phyloP scores from a whole-genome alignment of 2,113 vertebrate genomes.

The Dissostichus mawsoni region DNA sequence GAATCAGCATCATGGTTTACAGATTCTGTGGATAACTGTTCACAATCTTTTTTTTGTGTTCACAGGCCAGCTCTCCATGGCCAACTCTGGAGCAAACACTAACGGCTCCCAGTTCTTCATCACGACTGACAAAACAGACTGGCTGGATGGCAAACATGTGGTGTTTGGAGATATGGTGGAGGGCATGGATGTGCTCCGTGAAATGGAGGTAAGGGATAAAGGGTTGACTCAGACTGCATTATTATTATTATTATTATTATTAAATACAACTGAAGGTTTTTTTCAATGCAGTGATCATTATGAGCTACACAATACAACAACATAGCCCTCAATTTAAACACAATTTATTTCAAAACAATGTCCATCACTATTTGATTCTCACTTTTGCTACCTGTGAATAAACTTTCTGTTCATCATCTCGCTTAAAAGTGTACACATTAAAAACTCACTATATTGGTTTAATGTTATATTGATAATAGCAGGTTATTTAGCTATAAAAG shows the following conservation, averaged over 20 bases:
- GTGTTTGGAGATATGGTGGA: slow-evolving; percentile 96
- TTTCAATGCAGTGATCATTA: neutral
- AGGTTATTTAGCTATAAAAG: neutral
- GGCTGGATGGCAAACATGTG: slow-evolving; percentile 95
- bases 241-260: neutral
- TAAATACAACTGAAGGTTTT: neutral
- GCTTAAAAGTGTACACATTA: neutral
- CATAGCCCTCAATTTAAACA: neutral
- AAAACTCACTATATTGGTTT: neutral
- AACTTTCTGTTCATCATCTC: neutral
- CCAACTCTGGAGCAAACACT: slow-evolving; percentile 92
- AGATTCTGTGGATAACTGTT: neutral
- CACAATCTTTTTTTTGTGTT: neutral
- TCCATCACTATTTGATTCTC: neutral
- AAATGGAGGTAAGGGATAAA: slow-evolving; percentile 88
- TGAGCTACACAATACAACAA: too few relatives aligned
- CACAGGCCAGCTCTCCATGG: slow-evolving; percentile 93
- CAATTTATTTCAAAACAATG: neutral
- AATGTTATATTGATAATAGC: neutral
- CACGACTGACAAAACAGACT: slow-evolving; percentile 94
- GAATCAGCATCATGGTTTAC: neutral
- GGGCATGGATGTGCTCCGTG: slow-evolving; percentile 91
- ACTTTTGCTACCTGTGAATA: neutral
- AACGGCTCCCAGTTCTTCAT: slow-evolving; percentile 97
- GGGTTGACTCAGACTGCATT: slow-evolving; percentile 69